Conservation (phyloP, 2,797 vertebrate genomes). For the Pantherophis vulpinus region DNA sequence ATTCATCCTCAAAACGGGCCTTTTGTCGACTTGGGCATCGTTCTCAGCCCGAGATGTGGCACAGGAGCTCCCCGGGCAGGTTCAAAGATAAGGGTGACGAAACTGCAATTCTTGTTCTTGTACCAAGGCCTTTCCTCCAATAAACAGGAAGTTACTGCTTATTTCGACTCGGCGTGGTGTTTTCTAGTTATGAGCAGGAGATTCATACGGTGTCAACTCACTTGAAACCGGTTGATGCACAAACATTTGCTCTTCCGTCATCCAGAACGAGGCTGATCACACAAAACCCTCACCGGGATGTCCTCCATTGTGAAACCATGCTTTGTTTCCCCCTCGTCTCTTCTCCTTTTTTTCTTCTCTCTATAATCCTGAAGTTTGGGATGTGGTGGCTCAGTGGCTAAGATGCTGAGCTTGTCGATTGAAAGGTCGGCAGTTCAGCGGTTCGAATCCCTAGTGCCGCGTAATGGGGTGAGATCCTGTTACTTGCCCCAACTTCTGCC, state of each 20-base stretch:
- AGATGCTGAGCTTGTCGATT: no score
- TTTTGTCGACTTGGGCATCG: constrained; percentile 5
- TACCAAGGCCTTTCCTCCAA: constrained; percentile 48
- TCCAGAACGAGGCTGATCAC: not conserved
- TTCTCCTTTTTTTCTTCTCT: not conserved
- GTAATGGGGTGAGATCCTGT: no score
- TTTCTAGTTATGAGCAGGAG: not conserved
- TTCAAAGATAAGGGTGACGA: constrained; percentile 32
- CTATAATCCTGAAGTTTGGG: not conserved
- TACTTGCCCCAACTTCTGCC: no score
- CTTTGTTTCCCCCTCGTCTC: not conserved
- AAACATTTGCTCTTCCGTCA: not conserved
- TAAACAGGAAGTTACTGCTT: constrained; percentile 57
- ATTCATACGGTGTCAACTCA: no score
- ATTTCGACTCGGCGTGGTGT: constrained; percentile 25
- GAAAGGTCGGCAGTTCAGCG: no score
- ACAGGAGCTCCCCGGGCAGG: not conserved
- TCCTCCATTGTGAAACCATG: not conserved
- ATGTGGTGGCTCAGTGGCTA: no score
- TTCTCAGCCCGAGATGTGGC: constrained; percentile 31
- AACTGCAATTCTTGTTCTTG: constrained; percentile 7
- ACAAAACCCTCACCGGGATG: no score
- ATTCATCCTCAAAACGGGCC: not conserved
- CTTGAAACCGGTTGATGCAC: not conserved
- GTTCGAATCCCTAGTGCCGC: no score